Evolutionary conservation across 2,797 vertebrate species (phyloP), one percentile per base, ranked within the genome.

Genomic region (Aeoliscus strigatus): DNA sequence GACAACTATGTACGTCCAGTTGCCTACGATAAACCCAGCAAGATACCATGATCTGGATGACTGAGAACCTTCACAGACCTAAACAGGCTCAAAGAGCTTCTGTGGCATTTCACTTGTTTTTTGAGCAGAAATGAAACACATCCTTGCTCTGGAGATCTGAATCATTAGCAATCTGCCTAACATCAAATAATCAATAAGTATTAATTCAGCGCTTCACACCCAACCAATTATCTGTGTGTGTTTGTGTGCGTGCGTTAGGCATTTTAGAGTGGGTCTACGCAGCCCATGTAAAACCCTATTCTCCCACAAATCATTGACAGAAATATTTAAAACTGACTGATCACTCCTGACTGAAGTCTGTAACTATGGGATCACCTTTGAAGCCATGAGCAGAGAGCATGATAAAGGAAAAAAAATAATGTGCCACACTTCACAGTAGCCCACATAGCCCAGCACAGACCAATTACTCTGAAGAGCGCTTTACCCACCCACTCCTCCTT

Each of bases 171-270:
- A 34, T 51, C 26, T 13, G 23, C 39, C 64, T 27, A 12, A 34
- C 25, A 34, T 60, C 47, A 65, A 14, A 49, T 46, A 73, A 69
- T 85, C 75, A 58, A 78, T 81, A 47, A 3, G 21, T 77, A 71
- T 62, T 79, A 73, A n/a, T n/a, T n/a, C n/a, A n/a, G n/a, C n/a
- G n/a, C n/a, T n/a, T n/a, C n/a, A n/a, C n/a, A n/a, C n/a, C n/a
- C n/a, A n/a, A n/a, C n/a, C 39, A 39, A 5, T 9, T 23, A 25
- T 17, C 28, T 53, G 8, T 27, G 37, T 14, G 28, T 21, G 35
- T 15, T 27, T 13, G 26, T 35, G 16, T 27, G 11, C n/a, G 12
- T 15, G 16, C 5, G 9, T n/a, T n/a, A n/a, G n/a, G n/a, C n/a
- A n/a, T n/a, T n/a, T n/a, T n/a, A n/a, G n/a, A n/a, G n/a, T n/a